phyloP scores from a whole-genome alignment of 64 coral and sea anemone species.

The Astreopora myriophthalma region DNA sequence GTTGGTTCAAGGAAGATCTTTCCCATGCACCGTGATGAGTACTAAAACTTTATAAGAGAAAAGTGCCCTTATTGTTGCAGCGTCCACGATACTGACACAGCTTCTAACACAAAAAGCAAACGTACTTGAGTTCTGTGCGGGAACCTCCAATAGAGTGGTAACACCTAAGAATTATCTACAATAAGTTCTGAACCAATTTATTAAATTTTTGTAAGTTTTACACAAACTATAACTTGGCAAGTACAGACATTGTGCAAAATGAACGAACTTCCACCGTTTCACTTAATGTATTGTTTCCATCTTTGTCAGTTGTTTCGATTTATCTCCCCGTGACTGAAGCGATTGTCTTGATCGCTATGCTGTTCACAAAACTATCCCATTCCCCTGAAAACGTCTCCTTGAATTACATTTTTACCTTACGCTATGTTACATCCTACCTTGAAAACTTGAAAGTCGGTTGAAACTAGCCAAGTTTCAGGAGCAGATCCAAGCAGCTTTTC shows the following conservation, averaged over 20 bases:
- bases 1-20: neutral
- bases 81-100: neutral
- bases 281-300: neutral
- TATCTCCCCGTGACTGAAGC: neutral
- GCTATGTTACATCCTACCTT: slow-evolving; percentile 1
- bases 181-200: neutral
- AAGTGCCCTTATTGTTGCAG: neutral
- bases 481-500: neutral
- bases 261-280: neutral
- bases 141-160: neutral
- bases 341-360: neutral
- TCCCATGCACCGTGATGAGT: neutral
- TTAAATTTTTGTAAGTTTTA: neutral
- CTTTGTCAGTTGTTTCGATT: neutral
- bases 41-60: too few species aligned
- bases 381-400: neutral
- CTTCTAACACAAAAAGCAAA: too few species aligned
- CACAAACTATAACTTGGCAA: neutral
- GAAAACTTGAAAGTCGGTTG: neutral
- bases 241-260: neutral
- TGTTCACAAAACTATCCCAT: neutral
- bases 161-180: neutral
- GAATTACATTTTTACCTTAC: neutral
- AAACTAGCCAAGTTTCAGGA: neutral
- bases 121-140: neutral